These are phyloP conservation scores for Synanthedon andrenaeformis DNA, from an alignment of 2,888 invertebrate species.

Conservation along the genomic window DNA sequence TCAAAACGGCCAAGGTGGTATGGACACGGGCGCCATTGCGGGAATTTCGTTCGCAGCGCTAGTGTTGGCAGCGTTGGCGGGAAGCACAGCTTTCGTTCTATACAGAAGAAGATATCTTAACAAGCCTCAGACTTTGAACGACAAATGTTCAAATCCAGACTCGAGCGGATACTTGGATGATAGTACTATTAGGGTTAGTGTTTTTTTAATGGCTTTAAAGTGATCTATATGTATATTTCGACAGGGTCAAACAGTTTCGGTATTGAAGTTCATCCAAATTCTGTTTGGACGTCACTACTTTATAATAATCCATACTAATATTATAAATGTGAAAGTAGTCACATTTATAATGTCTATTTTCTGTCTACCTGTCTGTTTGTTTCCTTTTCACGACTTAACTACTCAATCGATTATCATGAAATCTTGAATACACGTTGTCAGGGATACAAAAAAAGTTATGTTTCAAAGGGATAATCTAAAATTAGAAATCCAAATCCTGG, in stretches of 20 bases:
- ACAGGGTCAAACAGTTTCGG: neutral
- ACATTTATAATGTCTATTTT: too few relatives aligned
- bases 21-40: conserved; percentile 74
- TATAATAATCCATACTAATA: neutral
- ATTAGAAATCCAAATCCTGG: too few relatives aligned
- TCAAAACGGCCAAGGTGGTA: conserved; percentile 30
- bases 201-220: neutral
- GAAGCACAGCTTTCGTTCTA: conserved; percentile 75
- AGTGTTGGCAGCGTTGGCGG: conserved; percentile 73
- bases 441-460: too few relatives aligned
- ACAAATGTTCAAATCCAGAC: conserved; percentile 86
- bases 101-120: conserved; percentile 81
- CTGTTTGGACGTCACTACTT: neutral
- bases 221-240: neutral
- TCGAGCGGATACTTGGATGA: conserved; percentile 90
- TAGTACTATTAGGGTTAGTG: conserved; percentile 83
- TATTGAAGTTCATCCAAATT: neutral
- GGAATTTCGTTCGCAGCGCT: conserved; percentile 78
- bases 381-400: too few relatives aligned
- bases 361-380: too few relatives aligned
- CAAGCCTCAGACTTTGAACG: conserved; percentile 85
- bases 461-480: too few relatives aligned
- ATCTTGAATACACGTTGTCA: too few relatives aligned
- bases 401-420: too few relatives aligned
- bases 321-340: too few relatives aligned